Evolutionary conservation across 2,113 vertebrate genomes (phyloP).

Genomic region (Sprattus sprattus): DNA sequence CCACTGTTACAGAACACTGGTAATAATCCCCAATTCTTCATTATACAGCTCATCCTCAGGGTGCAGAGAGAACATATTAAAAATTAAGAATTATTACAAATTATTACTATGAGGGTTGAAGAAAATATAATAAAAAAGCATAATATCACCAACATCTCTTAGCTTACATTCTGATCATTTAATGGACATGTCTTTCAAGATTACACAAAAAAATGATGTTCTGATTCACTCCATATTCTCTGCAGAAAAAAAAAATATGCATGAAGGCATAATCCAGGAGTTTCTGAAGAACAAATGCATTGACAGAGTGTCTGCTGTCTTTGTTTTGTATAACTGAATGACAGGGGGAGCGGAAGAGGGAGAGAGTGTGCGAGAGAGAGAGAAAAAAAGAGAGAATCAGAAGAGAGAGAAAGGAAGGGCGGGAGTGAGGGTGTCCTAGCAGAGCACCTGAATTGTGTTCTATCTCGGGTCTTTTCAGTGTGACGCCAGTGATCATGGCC

Average conservation of each 20-base stretch:
- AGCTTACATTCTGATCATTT: neutral
- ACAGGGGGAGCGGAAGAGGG: constrained; percentile 56
- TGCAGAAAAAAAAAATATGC: neutral
- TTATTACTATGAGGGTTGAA: neutral
- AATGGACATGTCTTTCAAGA: neutral
- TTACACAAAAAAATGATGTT: neutral
- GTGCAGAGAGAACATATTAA: neutral
- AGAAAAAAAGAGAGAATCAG: constrained; percentile 36
- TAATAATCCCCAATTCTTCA: neutral
- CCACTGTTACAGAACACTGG: neutral
- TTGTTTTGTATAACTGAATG: constrained; percentile 67
- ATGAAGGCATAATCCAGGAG: constrained; percentile 21
- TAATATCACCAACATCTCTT: neutral
- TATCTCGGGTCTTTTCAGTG: constrained; percentile 46
- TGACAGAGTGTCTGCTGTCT: constrained; percentile 67
- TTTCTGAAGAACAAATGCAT: constrained; percentile 47
- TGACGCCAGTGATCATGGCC: constrained; percentile 50
- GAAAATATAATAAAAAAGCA: neutral
- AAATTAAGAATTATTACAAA: neutral
- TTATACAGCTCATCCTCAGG: neutral
- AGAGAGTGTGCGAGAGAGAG: constrained; percentile 44
- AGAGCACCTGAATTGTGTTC: constrained; percentile 59
- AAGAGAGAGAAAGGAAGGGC: constrained; percentile 20
- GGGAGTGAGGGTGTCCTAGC: constrained; percentile 44
- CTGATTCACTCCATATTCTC: constrained; percentile 28